phyloP scores from a whole-genome alignment of 2,113 vertebrate genomes.

The Alethe diademata region DNA sequence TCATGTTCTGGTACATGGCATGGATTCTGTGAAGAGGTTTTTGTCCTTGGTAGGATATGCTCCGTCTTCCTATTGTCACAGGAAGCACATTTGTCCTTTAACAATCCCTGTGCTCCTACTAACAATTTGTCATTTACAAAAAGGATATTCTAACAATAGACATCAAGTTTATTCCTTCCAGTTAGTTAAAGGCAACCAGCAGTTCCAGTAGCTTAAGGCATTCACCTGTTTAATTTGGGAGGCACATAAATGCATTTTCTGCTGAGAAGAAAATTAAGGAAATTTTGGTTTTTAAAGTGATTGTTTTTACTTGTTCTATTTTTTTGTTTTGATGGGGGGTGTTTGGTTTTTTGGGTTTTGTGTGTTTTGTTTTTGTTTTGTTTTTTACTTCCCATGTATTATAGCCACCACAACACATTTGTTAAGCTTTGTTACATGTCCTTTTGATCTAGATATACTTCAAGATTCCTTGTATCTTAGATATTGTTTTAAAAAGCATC shows the following conservation, averaged over 20 bases:
- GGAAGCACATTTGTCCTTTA: background rate
- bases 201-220: background rate
- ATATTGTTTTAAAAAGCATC: background rate
- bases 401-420: background rate
- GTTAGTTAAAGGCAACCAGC: background rate
- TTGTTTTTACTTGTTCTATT: too few relatives aligned
- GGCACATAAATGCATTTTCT: background rate
- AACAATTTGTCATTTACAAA: background rate
- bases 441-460: background rate
- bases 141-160: background rate
- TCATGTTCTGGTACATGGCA: background rate
- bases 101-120: background rate
- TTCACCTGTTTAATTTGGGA: background rate
- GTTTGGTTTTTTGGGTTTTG: background rate
- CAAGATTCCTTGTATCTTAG: background rate
- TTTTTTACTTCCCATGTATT: background rate
- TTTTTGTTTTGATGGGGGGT: background rate
- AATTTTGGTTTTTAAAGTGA: background rate
- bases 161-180: background rate
- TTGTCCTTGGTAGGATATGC: background rate
- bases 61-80: background rate
- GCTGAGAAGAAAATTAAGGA: background rate
- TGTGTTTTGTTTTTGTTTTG: background rate
- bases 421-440: background rate
- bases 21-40: background rate